phyloP scores from a whole-genome alignment of 2,888 invertebrate species.

The Plebejus anna region DNA sequence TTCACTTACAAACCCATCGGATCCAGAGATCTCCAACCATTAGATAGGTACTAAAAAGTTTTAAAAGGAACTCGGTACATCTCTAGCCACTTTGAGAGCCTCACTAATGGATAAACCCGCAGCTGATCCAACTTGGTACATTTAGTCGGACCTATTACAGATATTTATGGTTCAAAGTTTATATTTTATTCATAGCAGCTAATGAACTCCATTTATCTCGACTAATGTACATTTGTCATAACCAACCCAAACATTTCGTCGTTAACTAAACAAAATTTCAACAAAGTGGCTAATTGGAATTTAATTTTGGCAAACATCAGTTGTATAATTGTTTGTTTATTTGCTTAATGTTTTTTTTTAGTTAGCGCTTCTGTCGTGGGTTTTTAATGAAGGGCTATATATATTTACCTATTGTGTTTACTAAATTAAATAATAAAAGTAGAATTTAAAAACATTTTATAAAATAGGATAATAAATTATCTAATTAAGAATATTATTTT shows the following conservation, averaged over 20 bases:
- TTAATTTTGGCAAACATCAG: conserved; percentile 17
- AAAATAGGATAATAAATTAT: too few species aligned
- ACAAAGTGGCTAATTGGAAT: conserved; percentile 1
- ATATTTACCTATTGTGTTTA: too few species aligned
- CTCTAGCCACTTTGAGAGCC: conserved; percentile 12
- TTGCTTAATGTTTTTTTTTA: background rate
- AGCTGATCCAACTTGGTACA: conserved; percentile 22
- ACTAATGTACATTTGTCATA: conserved; percentile 25
- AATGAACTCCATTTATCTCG: conserved; percentile 16
- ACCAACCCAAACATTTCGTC: conserved; percentile 12
- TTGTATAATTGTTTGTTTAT: background rate
- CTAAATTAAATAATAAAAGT: too few species aligned
- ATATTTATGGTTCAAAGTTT: conserved; percentile 25
- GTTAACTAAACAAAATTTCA: conserved; percentile 12
- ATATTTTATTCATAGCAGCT: conserved; percentile 28
- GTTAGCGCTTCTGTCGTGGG: too few species aligned
- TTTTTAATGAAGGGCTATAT: too few species aligned
- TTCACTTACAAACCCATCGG: conserved; percentile 10
- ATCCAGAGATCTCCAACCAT: conserved; percentile 15
- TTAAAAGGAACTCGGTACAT: conserved; percentile 14
- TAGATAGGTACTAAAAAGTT: conserved; percentile 22
- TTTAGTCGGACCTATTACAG: conserved; percentile 21
- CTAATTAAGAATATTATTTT: too few species aligned
- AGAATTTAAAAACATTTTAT: too few species aligned
- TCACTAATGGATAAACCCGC: conserved; percentile 21